Evolutionary conservation across 2,888 invertebrate species (phyloP).

Genomic region (Apoderus coryli): DNA sequence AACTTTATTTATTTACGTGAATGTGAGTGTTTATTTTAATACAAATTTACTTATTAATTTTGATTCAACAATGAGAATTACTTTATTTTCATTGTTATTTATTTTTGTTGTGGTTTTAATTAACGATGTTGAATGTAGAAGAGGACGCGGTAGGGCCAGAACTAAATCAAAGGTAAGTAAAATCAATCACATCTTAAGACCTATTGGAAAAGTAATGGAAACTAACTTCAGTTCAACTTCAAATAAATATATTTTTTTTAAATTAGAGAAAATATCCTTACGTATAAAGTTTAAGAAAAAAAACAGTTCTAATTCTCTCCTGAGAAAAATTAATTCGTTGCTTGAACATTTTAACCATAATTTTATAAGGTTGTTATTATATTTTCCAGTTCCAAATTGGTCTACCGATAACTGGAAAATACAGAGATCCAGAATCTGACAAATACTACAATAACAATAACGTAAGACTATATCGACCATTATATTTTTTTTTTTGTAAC

Average conservation of each 20-base stretch:
- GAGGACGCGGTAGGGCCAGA: constrained; percentile 56
- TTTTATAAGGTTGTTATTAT: too few species aligned
- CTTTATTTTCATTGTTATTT: constrained; percentile 15
- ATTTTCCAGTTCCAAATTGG: constrained; percentile 63
- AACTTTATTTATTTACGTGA: too few species aligned
- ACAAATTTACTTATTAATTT: constrained; percentile 4
- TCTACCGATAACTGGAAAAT: constrained; percentile 76
- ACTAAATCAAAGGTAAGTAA: constrained; percentile 55
- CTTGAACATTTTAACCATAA: too few species aligned
- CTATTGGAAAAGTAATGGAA: neutral
- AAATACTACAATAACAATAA: constrained; percentile 83
- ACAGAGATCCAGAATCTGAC: constrained; percentile 78
- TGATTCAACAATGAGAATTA: constrained; percentile 22
- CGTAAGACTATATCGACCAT: constrained; percentile 41
- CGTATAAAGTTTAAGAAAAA: too few species aligned
- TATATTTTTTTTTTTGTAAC: too few species aligned
- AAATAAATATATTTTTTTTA: too few species aligned
- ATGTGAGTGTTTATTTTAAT: constrained; percentile 2
- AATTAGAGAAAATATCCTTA: too few species aligned
- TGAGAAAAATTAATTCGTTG: too few species aligned
- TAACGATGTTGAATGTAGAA: constrained; percentile 35
- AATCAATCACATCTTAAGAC: neutral
- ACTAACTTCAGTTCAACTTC: constrained; percentile 1
- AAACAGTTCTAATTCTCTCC: too few species aligned
- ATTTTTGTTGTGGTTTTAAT: constrained; percentile 18